phyloP scores from a whole-genome alignment of 1,140 invertebrate genomes.

The Pseudoatta argentina region DNA sequence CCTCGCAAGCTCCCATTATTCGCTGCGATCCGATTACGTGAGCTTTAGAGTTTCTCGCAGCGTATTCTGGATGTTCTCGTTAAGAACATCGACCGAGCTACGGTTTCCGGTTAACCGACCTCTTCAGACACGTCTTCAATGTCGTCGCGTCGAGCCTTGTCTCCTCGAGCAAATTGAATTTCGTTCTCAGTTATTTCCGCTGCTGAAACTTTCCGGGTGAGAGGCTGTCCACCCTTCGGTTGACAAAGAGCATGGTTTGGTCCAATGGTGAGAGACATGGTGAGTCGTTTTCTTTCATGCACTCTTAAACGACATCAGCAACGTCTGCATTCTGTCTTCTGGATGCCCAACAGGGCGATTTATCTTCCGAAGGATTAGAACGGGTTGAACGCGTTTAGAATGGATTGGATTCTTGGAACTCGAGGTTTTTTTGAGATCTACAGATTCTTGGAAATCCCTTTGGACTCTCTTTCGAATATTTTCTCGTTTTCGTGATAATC shows the following conservation, averaged over 20 bases:
- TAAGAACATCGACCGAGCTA: conserved; percentile 57
- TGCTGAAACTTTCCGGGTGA: conserved; percentile 35
- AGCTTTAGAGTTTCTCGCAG: conserved; percentile 42
- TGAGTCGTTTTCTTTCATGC: conserved; percentile 67
- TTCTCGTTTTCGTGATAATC: not conserved
- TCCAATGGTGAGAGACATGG: not conserved
- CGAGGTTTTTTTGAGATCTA: conserved; percentile 2
- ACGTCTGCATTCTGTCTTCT: conserved; percentile 69
- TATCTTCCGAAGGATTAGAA: conserved; percentile 80
- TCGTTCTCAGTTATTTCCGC: conserved; percentile 52
- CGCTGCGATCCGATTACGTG: conserved; percentile 58
- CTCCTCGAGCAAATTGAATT: conserved; percentile 55
- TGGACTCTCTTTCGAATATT: conserved; percentile 14
- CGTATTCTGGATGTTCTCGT: conserved; percentile 52
- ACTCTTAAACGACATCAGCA: conserved; percentile 33
- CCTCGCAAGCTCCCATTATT: conserved; percentile 42
- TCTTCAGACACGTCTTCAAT: conserved; percentile 54
- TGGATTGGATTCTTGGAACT: conserved; percentile 49
- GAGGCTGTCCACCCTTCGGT: conserved; percentile 41
- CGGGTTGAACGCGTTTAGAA: conserved; percentile 65
- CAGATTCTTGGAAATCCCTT: conserved; percentile 20
- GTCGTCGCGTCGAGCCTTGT: conserved; percentile 31
- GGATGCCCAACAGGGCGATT: conserved; percentile 77
- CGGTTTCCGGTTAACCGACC: conserved; percentile 58
- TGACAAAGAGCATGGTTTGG: conserved; percentile 50